Percentiles rank a stretch among this genome's conserved stretches.
Conservation (phyloP, 2,797 vertebrate genomes). For the Ibycter americanus region DNA sequence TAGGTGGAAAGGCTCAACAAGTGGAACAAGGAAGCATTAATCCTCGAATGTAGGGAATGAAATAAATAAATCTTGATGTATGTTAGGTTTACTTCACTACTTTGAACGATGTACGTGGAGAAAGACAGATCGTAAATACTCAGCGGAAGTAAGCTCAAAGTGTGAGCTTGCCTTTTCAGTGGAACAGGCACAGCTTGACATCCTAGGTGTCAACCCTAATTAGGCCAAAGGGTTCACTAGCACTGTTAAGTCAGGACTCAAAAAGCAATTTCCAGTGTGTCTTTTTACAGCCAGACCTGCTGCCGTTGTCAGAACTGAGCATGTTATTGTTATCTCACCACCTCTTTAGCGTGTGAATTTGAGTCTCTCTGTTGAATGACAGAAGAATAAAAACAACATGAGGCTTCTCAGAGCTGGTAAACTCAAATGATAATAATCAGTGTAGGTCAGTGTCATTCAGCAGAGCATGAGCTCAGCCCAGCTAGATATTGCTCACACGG, state of each 20-base stretch:
- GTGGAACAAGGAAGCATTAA: background rate
- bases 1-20: background rate
- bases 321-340: background rate
- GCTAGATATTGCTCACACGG: background rate
- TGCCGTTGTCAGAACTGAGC: background rate
- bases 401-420: background rate
- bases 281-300: background rate
- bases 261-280: background rate
- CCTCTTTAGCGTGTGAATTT: background rate
- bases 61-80: background rate
- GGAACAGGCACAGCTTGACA: background rate
- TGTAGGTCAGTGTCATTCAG: background rate
- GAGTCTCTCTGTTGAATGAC: background rate
- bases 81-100: background rate
- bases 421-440: background rate
- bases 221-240: background rate
- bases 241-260: background rate
- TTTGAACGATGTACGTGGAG: background rate
- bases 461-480: background rate
- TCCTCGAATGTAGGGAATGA: background rate
- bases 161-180: background rate
- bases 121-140: background rate
- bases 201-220: background rate
- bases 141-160: background rate
- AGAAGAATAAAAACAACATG: background rate